Conservation (phyloP, 2,888 invertebrate species). For the Micropterix aruncella region DNA sequence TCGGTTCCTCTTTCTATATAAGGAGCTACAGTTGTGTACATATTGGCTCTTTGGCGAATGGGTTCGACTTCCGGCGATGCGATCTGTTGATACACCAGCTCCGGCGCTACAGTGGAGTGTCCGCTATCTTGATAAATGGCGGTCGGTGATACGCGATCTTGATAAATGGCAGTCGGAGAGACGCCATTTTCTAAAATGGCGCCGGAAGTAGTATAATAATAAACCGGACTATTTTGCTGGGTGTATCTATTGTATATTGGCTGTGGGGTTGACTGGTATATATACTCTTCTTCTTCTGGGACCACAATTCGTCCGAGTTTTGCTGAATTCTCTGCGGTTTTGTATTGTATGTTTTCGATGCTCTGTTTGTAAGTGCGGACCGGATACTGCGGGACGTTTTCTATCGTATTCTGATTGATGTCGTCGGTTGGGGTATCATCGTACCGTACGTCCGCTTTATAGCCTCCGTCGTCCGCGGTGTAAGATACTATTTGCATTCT, state of each 20-base stretch:
- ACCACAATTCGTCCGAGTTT: neutral
- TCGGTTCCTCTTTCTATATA: neutral
- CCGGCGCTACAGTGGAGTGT: neutral
- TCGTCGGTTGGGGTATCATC: slow-evolving; percentile 19
- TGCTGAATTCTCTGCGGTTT: neutral
- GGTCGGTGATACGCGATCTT: neutral
- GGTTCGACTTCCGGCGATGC: neutral
- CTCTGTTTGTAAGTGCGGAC: neutral
- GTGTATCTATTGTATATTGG: too few species aligned
- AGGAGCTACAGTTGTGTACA: neutral
- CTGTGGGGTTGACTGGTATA: too few species aligned
- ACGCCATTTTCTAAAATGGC: neutral
- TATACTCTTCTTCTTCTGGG: neutral
- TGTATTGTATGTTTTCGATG: neutral
- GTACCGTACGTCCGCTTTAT: slow-evolving; percentile 51
- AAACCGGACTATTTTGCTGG: too few species aligned
- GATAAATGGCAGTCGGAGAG: neutral
- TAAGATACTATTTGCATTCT: slow-evolving; percentile 51
- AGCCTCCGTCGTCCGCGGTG: slow-evolving; percentile 51
- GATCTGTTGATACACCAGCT: neutral
- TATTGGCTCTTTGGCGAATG: neutral
- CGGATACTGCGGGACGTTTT: neutral
- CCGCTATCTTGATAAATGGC: neutral
- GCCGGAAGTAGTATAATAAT: neutral
- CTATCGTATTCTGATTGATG: neutral